phyloP scores from a whole-genome alignment of 2,888 invertebrate genomes.

The Drosophila gaucha region DNA sequence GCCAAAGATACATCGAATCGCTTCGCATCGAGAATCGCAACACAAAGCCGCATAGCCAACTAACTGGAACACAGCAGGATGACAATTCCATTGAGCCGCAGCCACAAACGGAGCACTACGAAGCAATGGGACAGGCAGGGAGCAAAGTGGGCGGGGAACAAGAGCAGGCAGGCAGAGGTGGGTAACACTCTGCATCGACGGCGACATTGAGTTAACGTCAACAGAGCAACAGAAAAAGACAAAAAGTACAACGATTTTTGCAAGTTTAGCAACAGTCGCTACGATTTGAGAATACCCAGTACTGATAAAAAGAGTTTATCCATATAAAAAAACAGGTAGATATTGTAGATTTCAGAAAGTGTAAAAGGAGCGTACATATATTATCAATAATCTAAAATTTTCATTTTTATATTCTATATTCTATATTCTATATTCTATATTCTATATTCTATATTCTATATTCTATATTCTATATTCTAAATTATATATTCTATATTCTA shows the following conservation, averaged over 20 bases:
- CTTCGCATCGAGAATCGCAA: constrained; percentile 38
- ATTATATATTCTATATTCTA: too few species aligned
- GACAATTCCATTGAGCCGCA: constrained; percentile 77
- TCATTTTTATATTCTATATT: too few species aligned
- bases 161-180: neutral
- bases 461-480: too few species aligned
- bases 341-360: too few species aligned
- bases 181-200: constrained; percentile 19
- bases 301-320: neutral
- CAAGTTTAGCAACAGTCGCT: neutral
- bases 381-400: too few species aligned
- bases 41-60: constrained; percentile 59
- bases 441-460: too few species aligned
- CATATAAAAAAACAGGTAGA: too few species aligned
- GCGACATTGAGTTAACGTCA: constrained; percentile 67
- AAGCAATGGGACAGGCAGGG: neutral
- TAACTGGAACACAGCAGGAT: constrained; percentile 83
- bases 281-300: constrained; percentile 10
- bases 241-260: constrained; percentile 5
- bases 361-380: too few species aligned
- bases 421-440: too few species aligned
- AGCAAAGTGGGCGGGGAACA: neutral
- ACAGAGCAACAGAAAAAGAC: constrained; percentile 28
- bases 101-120: constrained; percentile 17
- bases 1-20: constrained; percentile 55